phyloP scores from a whole-genome alignment of 1,140 invertebrate species.

The Trichonephila inaurata region DNA sequence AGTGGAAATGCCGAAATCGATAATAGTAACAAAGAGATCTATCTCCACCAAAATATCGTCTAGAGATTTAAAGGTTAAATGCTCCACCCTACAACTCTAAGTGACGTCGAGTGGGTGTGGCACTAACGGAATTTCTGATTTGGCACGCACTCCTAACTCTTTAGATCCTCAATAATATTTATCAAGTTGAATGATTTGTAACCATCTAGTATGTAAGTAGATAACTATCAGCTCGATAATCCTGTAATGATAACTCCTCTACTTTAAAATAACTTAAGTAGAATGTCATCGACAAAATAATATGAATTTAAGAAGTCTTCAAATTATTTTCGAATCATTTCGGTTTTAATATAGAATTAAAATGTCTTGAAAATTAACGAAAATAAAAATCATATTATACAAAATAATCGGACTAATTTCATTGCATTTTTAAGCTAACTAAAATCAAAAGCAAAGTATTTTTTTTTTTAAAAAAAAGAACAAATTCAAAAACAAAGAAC shows the following conservation, averaged over 20 bases:
- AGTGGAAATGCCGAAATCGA: neutral
- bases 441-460: too few relatives aligned
- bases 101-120: conserved; percentile 24
- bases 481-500: too few relatives aligned
- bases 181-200: neutral
- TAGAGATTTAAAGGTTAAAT: conserved; percentile 21
- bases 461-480: too few relatives aligned
- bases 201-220: neutral
- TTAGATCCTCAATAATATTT: neutral
- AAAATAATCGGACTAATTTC: too few relatives aligned
- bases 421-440: too few relatives aligned
- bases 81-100: neutral
- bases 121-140: neutral
- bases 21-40: neutral
- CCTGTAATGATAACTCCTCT: neutral
- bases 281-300: too few relatives aligned
- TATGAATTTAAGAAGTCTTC: too few relatives aligned
- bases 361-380: too few relatives aligned
- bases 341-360: too few relatives aligned
- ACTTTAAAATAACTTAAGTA: too few relatives aligned
- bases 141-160: neutral
- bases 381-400: too few relatives aligned
- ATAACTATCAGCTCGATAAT: neutral
- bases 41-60: neutral
- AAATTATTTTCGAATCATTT: too few relatives aligned